Percentiles rank a stretch among this genome's conserved stretches.
Conservation (phyloP, 2,888 invertebrate species). For the Xestia sexstrigata region DNA sequence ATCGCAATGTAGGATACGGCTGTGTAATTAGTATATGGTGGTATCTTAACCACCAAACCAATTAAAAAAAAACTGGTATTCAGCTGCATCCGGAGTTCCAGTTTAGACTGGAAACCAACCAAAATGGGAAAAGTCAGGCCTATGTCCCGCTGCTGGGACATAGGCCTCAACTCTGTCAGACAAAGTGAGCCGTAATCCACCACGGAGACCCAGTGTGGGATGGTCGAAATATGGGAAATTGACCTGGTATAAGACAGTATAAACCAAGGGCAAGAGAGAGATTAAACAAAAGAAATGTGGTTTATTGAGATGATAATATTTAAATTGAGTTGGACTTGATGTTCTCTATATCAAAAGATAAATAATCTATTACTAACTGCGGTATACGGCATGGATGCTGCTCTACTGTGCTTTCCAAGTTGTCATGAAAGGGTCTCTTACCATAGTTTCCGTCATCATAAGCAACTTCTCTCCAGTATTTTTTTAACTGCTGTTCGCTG, state of each 20-base stretch:
- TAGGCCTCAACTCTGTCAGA: no score
- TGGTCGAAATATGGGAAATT: background rate
- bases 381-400: background rate
- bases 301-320: background rate
- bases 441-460: conserved; percentile 40
- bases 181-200: background rate
- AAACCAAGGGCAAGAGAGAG: background rate
- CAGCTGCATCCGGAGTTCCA: no score
- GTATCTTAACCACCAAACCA: no score
- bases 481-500: conserved; percentile 4
- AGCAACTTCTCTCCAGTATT: background rate
- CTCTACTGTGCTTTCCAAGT: no score
- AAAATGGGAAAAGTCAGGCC: no score
- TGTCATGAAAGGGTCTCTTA: conserved; percentile 14
- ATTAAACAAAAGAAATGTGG: background rate
- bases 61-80: no score
- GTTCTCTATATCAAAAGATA: background rate
- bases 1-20: no score
- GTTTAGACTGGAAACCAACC: no score
- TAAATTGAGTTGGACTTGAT: background rate
- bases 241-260: no score
- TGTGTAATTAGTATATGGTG: no score
- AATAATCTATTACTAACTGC: background rate
- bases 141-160: no score
- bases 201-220: background rate